A percentile compares a stretch with the other conserved stretches of the same genome.
Conservation (phyloP, 2,888 invertebrate species). For the Cyclophora albipunctata region DNA sequence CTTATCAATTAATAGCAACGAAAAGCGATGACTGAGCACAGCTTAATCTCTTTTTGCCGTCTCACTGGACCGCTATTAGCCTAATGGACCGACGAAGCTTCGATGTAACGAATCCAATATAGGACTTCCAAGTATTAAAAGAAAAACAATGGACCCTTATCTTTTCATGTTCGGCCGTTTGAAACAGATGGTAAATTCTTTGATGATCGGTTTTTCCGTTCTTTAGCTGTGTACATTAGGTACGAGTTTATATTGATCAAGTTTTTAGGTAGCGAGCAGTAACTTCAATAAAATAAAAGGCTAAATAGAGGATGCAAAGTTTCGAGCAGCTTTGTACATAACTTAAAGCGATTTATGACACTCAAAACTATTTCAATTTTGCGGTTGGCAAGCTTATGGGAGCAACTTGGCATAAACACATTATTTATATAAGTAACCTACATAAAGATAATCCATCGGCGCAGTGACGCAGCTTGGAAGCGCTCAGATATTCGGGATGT, state of each 20-base stretch:
- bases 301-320: too few relatives aligned
- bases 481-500: constrained; percentile 26
- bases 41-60: constrained; percentile 63
- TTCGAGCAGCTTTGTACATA: too few relatives aligned
- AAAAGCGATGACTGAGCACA: constrained; percentile 56
- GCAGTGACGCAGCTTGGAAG: constrained; percentile 8
- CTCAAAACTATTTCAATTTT: too few relatives aligned
- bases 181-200: constrained; percentile 18
- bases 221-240: too few relatives aligned
- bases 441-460: constrained; percentile 2
- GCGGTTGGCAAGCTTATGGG: too few relatives aligned
- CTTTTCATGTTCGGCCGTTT: constrained; percentile 19
- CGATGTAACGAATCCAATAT: constrained; percentile 43
- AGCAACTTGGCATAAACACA: too few relatives aligned
- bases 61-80: constrained; percentile 61
- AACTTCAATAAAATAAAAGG: too few relatives aligned
- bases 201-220: constrained; percentile 16
- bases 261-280: too few relatives aligned
- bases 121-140: constrained; percentile 36
- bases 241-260: too few relatives aligned
- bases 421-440: neutral
- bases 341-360: too few relatives aligned
- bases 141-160: constrained; percentile 31
- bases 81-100: constrained; percentile 54
- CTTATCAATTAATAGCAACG: constrained; percentile 57